Conservation (phyloP, 2,113 vertebrate species). For the Larimichthys polyactis region DNA sequence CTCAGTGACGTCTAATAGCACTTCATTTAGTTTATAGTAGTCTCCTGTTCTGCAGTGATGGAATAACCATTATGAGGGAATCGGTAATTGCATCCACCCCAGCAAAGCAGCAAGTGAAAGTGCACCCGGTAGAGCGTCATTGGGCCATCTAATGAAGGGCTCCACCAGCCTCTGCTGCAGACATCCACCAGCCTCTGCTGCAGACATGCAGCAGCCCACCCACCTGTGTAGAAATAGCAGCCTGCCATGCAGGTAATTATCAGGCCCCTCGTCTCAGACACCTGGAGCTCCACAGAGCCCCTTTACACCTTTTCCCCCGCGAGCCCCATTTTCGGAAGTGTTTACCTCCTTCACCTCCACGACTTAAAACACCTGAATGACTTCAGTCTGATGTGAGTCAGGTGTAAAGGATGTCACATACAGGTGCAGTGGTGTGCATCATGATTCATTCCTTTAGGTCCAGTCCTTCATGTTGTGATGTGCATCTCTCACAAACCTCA, state of each 20-base stretch:
- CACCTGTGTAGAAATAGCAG: constrained; percentile 82
- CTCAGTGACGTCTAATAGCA: constrained; percentile 10
- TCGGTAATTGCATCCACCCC: constrained; percentile 73
- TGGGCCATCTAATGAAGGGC: constrained; percentile 65
- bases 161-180: constrained; percentile 64
- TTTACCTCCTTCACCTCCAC: constrained; percentile 38
- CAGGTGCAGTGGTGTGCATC: background rate
- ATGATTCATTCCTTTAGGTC: constrained; percentile 11
- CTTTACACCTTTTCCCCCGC: constrained; percentile 25
- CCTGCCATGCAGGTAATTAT: constrained; percentile 80
- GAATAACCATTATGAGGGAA: constrained; percentile 62
- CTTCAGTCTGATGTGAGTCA: background rate
- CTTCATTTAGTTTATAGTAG: constrained; percentile 60
- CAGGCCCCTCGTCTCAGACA: constrained; percentile 57
- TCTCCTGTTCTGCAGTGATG: constrained; percentile 58
- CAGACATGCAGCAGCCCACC: constrained; percentile 74
- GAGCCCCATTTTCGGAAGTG: constrained; percentile 42
- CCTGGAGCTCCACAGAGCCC: constrained; percentile 50
- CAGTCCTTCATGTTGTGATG: background rate
- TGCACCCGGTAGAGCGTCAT: constrained; percentile 61
- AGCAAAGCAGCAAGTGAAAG: constrained; percentile 62
- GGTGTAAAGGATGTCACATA: background rate
- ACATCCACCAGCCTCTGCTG: constrained; percentile 66
- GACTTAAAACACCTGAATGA: too few relatives aligned
- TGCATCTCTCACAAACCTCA: background rate